A percentile compares a stretch with the other conserved stretches of the same genome.
phyloP scores from a whole-genome alignment of 2,797 vertebrate genomes.

The Crax fasciolata region DNA sequence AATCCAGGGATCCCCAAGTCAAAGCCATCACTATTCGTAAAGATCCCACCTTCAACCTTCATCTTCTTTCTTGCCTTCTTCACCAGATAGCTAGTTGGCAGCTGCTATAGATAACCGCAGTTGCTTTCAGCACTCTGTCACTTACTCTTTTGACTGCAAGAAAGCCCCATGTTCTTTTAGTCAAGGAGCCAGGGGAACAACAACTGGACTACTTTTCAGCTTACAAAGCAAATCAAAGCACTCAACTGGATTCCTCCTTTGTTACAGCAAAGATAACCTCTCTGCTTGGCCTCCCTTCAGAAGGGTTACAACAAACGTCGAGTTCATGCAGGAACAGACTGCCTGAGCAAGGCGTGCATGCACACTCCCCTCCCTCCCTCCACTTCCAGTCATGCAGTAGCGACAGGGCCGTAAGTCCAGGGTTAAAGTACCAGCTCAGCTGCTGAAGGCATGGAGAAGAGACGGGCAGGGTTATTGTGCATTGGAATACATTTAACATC shows the following conservation, averaged over 20 bases:
- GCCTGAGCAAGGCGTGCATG: slow-evolving; percentile 75
- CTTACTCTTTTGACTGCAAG: not conserved
- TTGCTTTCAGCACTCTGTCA: not conserved
- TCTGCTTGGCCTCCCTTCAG: not conserved
- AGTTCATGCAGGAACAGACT: slow-evolving; percentile 75
- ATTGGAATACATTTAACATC: slow-evolving; percentile 75
- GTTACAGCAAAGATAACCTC: not conserved
- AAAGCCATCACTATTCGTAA: not conserved
- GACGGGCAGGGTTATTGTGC: slow-evolving; percentile 80
- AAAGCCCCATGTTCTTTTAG: not conserved
- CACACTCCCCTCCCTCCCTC: slow-evolving; percentile 44
- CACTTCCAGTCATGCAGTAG: slow-evolving; percentile 78
- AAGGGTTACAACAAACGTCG: not conserved
- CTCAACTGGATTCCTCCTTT: not conserved
- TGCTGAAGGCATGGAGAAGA: slow-evolving; percentile 77
- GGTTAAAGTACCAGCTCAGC: slow-evolving; percentile 82
- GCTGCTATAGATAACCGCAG: not conserved
- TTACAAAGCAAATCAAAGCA: not conserved
- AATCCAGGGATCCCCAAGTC: not conserved
- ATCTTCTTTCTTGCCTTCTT: not conserved
- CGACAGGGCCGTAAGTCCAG: slow-evolving; percentile 65
- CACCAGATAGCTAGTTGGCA: not conserved
- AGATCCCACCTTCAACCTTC: not conserved
- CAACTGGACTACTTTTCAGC: not conserved
- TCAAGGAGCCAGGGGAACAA: not conserved